A percentile compares a stretch with the other conserved stretches of the same genome.
phyloP scores from a whole-genome alignment of 2,888 invertebrate species.

The Spicauda simplicius region DNA sequence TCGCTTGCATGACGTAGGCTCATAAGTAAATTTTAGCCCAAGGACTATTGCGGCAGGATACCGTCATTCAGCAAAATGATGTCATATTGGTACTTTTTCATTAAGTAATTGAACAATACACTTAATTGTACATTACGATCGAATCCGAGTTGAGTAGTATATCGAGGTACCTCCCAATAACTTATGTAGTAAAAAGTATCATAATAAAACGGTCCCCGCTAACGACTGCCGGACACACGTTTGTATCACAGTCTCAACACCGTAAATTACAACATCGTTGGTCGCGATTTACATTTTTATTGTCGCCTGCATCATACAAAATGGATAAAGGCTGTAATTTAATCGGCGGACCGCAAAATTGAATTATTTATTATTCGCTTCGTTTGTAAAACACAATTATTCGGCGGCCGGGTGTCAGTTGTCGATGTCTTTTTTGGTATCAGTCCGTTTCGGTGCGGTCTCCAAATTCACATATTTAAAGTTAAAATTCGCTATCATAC shows the following conservation, averaged over 20 bases:
- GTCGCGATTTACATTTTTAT: constrained; percentile 80
- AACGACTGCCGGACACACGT: constrained; percentile 48
- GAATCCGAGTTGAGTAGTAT: constrained; percentile 22
- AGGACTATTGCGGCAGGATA: constrained; percentile 22
- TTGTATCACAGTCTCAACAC: constrained; percentile 58
- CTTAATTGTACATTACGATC: constrained; percentile 30
- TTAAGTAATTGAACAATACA: constrained; percentile 27
- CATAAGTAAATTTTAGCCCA: constrained; percentile 9
- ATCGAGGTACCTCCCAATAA: constrained; percentile 44
- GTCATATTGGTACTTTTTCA: constrained; percentile 28
- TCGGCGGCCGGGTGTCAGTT: constrained; percentile 56
- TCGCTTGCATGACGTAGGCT: constrained; percentile 5
- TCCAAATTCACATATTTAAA: constrained; percentile 55
- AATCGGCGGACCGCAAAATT: constrained; percentile 74
- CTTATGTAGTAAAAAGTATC: constrained; percentile 53
- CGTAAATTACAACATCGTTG: constrained; percentile 77
- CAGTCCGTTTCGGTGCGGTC: constrained; percentile 56
- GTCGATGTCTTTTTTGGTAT: constrained; percentile 56
- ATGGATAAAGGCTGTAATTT: constrained; percentile 74
- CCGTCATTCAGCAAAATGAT: constrained; percentile 25
- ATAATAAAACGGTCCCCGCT: constrained; percentile 54
- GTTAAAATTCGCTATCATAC: constrained; percentile 52
- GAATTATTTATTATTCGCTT: constrained; percentile 77
- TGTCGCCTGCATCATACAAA: constrained; percentile 69
- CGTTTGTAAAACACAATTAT: constrained; percentile 72